Conservation (phyloP, 2,888 invertebrate species). For the Protonemura montana region DNA sequence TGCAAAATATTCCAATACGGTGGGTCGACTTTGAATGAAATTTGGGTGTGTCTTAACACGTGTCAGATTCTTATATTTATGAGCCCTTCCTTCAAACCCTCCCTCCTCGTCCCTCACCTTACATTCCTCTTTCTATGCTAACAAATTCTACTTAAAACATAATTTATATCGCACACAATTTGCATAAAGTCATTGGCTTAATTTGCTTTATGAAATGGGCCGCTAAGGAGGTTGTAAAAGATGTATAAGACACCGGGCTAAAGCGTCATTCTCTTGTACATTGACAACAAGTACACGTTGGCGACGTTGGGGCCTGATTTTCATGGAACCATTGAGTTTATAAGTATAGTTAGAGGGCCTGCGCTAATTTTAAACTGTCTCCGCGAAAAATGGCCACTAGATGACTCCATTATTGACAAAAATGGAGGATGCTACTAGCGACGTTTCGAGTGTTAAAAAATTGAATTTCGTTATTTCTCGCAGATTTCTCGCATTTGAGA, state of each 20-base stretch:
- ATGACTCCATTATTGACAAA: too few species aligned
- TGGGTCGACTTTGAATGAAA: constrained; percentile 7
- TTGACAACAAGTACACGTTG: too few species aligned
- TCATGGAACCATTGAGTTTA: too few species aligned
- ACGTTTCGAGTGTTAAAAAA: too few species aligned
- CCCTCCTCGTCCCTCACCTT: neutral
- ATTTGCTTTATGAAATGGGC: neutral
- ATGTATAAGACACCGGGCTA: neutral
- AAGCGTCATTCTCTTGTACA: too few species aligned
- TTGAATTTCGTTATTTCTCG: too few species aligned
- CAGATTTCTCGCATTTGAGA: too few species aligned
- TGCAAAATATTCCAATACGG: constrained; percentile 7
- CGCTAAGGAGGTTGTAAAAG: neutral
- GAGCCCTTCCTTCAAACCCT: neutral
- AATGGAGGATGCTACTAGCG: too few species aligned
- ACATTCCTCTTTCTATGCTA: constrained; percentile 7
- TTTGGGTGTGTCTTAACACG: neutral
- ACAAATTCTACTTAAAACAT: constrained; percentile 12
- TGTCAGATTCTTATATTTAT: constrained; percentile 7
- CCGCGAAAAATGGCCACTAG: too few species aligned
- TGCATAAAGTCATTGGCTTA: constrained; percentile 2
- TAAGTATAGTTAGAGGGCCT: too few species aligned
- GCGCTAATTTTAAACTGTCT: too few species aligned
- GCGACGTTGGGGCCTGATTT: too few species aligned
- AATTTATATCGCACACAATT: constrained; percentile 12